Base-by-base conservation (phyloP, 2,113 vertebrate genomes). In the Nymphicus hollandicus region DNA sequence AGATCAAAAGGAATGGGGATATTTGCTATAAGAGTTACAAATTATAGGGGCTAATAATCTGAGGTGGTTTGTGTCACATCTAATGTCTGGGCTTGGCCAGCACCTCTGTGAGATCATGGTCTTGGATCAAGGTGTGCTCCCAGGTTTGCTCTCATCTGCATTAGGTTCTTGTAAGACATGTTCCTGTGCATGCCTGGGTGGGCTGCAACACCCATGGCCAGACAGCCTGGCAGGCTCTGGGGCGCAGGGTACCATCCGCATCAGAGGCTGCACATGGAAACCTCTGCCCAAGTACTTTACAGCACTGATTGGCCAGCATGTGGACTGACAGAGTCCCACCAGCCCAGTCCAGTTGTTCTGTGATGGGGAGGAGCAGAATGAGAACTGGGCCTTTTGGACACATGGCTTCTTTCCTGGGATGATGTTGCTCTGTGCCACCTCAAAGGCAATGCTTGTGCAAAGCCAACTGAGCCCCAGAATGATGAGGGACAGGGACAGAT, bases 121-220 rank as follows among this genome's bases (percentile, higher is more conserved):
- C 35, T 63, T 3, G 28, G 79, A 15, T 65, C 52, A 31, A 37
- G 33, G 27, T 2, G 7, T 2, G 64, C 33, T 29, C 24, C 44
- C 47, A 46, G 68, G 17, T 47, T 70, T 80, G 72, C 44, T 76
- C 7, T 29, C 11, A 2, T 16, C 73, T 37, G n/a, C 27, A 0
- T 1, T n/a, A 37, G 27, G 28, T 46, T 35, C 70, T 46, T 46
- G 29, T 29, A 44, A 19, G 76, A 23, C 39, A 3, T 3, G 6
- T n/a, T 58, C 47, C 4, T 3, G 14, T 6, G 28, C 1, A 0
- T 4, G 4, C 2, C 25, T 49, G 12, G 7, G 0, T 0, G 1
- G 4, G 24, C 13, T 55, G 35, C 9, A 24, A 3, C 35, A 33
- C 35, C 20, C 10, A 13, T 17, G 29, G 31, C 47, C 4, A 1